Evolutionary conservation across 2,888 invertebrate genomes (phyloP).

Genomic region (Dendrolimus houi): DNA sequence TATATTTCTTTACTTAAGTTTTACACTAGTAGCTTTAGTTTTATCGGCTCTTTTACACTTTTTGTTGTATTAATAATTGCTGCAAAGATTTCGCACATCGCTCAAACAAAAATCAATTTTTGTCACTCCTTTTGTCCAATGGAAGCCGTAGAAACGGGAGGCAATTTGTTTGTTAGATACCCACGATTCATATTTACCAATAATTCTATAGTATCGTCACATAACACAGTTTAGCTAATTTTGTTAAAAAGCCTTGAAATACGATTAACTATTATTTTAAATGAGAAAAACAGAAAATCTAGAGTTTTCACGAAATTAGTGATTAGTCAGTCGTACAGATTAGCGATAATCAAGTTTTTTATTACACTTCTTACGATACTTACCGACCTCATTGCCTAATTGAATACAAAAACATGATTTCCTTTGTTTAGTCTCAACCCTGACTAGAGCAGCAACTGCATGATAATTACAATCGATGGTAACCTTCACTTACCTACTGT

Average conservation of each 20-base stretch:
- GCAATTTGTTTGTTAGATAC: too few relatives aligned
- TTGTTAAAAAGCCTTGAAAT: conserved; percentile 17
- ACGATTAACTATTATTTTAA: conserved; percentile 16
- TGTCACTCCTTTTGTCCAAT: too few relatives aligned
- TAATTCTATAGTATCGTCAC: neutral
- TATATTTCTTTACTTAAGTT: too few relatives aligned
- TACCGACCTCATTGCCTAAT: conserved; percentile 49
- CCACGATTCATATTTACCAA: too few relatives aligned
- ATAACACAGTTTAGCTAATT: conserved; percentile 1
- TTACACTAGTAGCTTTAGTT: too few relatives aligned
- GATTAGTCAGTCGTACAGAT: conserved; percentile 37
- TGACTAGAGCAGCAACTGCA: conserved; percentile 38
- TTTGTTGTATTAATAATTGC: too few relatives aligned
- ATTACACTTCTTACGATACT: conserved; percentile 44
- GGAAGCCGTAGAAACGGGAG: too few relatives aligned
- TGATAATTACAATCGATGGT: conserved; percentile 38
- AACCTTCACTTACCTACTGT: conserved; percentile 44
- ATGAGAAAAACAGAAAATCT: conserved; percentile 33
- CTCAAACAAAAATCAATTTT: too few relatives aligned
- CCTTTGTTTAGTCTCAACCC: conserved; percentile 27
- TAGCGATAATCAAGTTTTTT: conserved; percentile 39
- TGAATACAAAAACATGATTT: conserved; percentile 46
- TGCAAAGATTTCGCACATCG: too few relatives aligned
- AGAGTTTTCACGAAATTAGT: conserved; percentile 44
- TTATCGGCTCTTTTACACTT: too few relatives aligned